Base-by-base conservation (phyloP, 2,797 vertebrate genomes). In the Tiaroga cobitis region DNA sequence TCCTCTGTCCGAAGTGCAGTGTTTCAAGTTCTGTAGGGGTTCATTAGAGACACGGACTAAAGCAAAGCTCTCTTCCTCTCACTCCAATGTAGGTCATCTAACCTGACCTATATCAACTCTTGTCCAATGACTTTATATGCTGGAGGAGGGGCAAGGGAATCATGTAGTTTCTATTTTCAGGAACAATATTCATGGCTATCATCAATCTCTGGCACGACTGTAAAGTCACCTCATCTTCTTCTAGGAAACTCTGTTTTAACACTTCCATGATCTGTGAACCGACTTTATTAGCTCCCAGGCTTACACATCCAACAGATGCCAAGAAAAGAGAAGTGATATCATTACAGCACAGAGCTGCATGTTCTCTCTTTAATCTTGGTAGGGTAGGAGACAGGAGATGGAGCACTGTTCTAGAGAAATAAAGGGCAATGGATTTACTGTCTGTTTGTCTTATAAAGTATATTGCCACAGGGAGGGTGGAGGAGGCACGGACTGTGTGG, bases 1-100 rank as follows among this genome's bases (percentile, higher is more conserved):
- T 63, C 43, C 59, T 51, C 7, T 0, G 46, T 68, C 73, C 16
- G 34, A 74, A 54, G 21, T 70, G 13, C 11, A 81, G 32, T 39
- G 10, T 46, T 34, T 87, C 3, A n/a, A 72, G n/a, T 80, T 77
- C 49, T 68, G 43, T 68, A 24, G 56, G 34, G 77, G 67, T 41
- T 81, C 75, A 87, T 81, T 82, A 78, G 61, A 79, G 59, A 34
- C 34, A 5, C 51, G 9, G 65, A 46, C 72, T 72, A 41, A 61
- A 54, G 18, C 65, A 73, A 81, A 7, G n/a, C 56, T 29, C 51
- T 89, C 41, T 34, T 65, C 84, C 41, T 63, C 24, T 74, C 21
- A 67, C 70, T 82, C 72, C 32, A 86, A 90, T 91, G 86, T 92
- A 92, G 92, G 89, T 86, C 91, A 90, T 85, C 75, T 88, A 83